Evolutionary conservation across 2,797 vertebrate genomes (phyloP), one percentile per base, ranked within the genome.

Genomic region (Apogon hyalosoma): DNA sequence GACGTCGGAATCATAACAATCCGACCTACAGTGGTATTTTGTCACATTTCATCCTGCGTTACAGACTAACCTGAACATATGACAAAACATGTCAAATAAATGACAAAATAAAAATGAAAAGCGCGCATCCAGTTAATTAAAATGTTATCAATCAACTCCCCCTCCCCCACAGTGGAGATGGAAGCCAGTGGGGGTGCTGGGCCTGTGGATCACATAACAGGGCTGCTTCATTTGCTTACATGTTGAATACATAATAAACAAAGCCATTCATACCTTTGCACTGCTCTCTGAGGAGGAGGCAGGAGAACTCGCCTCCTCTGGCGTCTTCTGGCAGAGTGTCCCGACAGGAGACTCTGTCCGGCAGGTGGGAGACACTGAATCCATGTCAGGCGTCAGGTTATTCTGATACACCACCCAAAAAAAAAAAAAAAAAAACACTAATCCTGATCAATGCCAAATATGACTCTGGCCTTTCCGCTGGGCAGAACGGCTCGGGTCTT

Each of bases 301-400:
- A 69, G 90, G 79, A 46, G 96, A 93, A 87, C 94, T 96, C 73
- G 95, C 95, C 60, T 96, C 94, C 1, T 95, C 93, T 43, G 94
- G 95, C 40, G 94, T 96, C 31, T 95, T 94, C 73, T 88, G 86
- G 75, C 93, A 93, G 86, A 79, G 87, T 93, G 89, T 97, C 95
- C 90, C 94, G 49, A 90, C 91, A 46, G 95, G 94, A 84, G 96
- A 96, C 75, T 95, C 95, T 79, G 96, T 94, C 87, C 95, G 95
- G 93, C 95, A 96, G 91, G 94, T 95, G 84, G 86, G 62, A 51
- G 95, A 96, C 56, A 92, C 94, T 19, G 95, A 90, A 79, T 98
- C 97, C 91, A 96, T 95, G 58, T 95, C 96, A 56, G 92, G 82
- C 81, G 92, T 78, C 77, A 70, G 75, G 84, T 95, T 95, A 77